Conservation (phyloP, 2,113 vertebrate species). For the Clupea harengus region DNA sequence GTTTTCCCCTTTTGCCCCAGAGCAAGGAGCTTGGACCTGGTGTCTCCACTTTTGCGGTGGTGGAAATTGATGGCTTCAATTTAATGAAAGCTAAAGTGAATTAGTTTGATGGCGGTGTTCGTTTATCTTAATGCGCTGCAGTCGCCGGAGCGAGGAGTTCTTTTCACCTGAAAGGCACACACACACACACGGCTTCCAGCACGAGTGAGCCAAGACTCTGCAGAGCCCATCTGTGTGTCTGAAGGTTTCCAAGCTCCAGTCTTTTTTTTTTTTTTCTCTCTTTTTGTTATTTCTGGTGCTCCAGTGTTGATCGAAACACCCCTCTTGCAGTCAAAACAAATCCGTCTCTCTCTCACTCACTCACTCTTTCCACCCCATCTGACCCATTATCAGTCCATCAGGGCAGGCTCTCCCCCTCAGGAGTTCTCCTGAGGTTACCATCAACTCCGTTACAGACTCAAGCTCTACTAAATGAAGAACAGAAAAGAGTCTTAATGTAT, state of each 20-base stretch:
- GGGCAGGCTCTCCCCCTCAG: neutral
- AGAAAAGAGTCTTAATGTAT: constrained; percentile 19
- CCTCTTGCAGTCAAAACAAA: constrained; percentile 8
- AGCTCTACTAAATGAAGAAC: neutral
- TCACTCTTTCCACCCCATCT: neutral
- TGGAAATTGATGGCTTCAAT: neutral
- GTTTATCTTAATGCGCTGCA: neutral
- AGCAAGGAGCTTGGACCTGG: neutral
- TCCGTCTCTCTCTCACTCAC: neutral
- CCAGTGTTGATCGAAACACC: neutral
- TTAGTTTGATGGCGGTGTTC: neutral
- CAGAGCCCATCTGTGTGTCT: neutral
- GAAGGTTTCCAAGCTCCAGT: neutral
- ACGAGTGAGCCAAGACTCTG: neutral
- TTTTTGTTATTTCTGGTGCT: neutral
- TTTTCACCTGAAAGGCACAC: neutral
- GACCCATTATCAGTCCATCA: neutral
- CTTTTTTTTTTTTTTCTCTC: neutral
- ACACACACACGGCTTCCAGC: neutral
- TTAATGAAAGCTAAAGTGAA: constrained; percentile 5
- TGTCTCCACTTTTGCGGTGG: neutral
- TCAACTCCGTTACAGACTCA: neutral
- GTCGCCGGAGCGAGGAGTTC: neutral
- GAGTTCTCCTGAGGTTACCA: constrained; percentile 23
- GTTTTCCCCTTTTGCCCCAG: neutral